A percentile compares a stretch with the other conserved stretches of the same genome.
Conservation (phyloP, 2,113 vertebrate genomes). For the Dicentrarchus labrax region DNA sequence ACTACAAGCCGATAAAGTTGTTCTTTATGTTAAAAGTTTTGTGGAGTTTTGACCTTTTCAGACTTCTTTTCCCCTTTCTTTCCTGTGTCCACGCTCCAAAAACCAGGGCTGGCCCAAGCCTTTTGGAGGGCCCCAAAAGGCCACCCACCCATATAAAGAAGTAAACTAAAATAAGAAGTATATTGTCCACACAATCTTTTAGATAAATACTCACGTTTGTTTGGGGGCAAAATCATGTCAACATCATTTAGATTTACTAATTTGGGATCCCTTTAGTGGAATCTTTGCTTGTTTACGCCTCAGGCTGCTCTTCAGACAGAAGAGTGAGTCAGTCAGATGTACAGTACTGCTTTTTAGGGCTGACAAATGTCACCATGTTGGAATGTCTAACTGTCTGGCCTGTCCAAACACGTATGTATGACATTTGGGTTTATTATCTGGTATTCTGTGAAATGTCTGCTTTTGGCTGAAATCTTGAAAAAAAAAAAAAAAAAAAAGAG, state of each 20-base stretch:
- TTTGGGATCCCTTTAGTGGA: background rate
- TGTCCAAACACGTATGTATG: background rate
- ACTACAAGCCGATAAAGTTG: background rate
- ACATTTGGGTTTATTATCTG: background rate
- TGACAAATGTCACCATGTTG: slow-evolving; percentile 12
- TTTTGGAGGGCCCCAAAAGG: background rate
- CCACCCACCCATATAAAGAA: background rate
- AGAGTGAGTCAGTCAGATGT: slow-evolving; percentile 4
- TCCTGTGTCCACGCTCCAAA: background rate
- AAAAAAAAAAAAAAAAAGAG: no score
- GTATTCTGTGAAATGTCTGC: background rate
- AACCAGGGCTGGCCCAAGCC: background rate
- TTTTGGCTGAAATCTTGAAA: background rate
- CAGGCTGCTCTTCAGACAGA: slow-evolving; percentile 17
- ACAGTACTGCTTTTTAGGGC: background rate
- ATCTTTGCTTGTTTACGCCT: background rate
- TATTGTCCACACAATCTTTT: background rate
- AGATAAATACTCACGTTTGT: no score
- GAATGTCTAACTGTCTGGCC: background rate
- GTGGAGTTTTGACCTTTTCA: background rate
- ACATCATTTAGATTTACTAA: background rate
- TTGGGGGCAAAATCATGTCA: no score
- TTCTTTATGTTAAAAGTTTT: background rate
- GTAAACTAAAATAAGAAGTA: background rate
- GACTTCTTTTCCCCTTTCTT: background rate